Conservation (phyloP, 2,888 invertebrate species). For the Sylvicola cinctus region DNA sequence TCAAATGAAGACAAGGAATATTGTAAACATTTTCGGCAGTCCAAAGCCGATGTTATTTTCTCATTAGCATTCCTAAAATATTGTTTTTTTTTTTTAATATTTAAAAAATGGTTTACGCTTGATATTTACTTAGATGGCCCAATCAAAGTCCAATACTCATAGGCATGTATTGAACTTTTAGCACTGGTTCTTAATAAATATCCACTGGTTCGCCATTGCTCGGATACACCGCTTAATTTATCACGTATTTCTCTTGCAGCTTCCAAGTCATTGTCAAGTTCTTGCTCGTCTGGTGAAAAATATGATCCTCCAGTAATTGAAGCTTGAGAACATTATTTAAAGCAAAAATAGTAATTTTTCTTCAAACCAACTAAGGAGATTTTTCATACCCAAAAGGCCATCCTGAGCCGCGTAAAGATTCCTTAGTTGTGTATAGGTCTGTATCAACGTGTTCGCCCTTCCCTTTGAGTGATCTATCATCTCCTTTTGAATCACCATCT, state of each 20-base stretch:
- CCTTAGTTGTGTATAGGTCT: constrained; percentile 17
- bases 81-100: not conserved
- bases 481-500: constrained; percentile 17
- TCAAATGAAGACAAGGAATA: constrained; percentile 20
- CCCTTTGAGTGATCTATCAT: constrained; percentile 19
- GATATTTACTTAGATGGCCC: constrained; percentile 12
- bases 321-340: constrained; percentile 10
- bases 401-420: constrained; percentile 22
- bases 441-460: constrained; percentile 15
- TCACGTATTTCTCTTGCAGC: constrained; percentile 20
- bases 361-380: not conserved
- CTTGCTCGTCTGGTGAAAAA: constrained; percentile 20
- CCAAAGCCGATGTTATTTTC: constrained; percentile 16
- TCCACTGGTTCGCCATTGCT: constrained; percentile 25
- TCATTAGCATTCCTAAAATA: constrained; percentile 15
- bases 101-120: no score
- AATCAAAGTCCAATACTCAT: constrained; percentile 18
- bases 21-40: constrained; percentile 18
- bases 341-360: not conserved
- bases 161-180: constrained; percentile 17
- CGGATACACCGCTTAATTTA: constrained; percentile 21
- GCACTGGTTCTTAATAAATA: constrained; percentile 18
- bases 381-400: constrained; percentile 17
- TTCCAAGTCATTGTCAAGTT: constrained; percentile 20
- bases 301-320: constrained; percentile 23